A percentile compares a stretch with the other conserved stretches of the same genome.
phyloP scores from a whole-genome alignment of 2,113 vertebrate species.

The Rafetus swinhoei region DNA sequence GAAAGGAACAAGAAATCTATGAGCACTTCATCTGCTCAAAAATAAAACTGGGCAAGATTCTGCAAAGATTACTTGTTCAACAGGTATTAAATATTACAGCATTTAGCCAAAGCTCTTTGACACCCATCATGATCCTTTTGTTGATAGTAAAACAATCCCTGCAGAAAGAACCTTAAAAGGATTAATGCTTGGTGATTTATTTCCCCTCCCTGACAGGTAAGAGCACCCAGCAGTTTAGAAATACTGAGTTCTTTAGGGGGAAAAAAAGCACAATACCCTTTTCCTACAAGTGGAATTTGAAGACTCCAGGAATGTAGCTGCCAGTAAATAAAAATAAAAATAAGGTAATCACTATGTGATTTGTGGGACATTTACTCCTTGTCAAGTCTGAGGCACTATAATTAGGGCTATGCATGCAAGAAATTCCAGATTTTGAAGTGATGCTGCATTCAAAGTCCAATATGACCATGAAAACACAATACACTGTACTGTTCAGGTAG shows the following conservation, averaged over 20 bases:
- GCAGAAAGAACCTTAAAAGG: background rate
- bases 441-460: background rate
- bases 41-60: background rate
- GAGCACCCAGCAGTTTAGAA: background rate
- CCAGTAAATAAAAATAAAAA: background rate
- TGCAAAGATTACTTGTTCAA: background rate
- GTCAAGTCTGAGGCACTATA: background rate
- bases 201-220: rapidly evolving
- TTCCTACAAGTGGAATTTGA: background rate
- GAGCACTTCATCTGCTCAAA: background rate
- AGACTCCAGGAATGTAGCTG: background rate
- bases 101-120: background rate
- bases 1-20: background rate
- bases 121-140: background rate
- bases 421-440: background rate
- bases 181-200: background rate
- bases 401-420: background rate
- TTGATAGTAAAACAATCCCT: background rate
- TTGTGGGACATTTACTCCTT: background rate
- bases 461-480: background rate
- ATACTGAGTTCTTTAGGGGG: background rate
- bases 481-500: background rate
- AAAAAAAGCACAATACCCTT: background rate
- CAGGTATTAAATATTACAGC: background rate
- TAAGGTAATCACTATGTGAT: background rate